Conservation (phyloP, 2,797 vertebrate genomes). For the Phoebastria nigripes region DNA sequence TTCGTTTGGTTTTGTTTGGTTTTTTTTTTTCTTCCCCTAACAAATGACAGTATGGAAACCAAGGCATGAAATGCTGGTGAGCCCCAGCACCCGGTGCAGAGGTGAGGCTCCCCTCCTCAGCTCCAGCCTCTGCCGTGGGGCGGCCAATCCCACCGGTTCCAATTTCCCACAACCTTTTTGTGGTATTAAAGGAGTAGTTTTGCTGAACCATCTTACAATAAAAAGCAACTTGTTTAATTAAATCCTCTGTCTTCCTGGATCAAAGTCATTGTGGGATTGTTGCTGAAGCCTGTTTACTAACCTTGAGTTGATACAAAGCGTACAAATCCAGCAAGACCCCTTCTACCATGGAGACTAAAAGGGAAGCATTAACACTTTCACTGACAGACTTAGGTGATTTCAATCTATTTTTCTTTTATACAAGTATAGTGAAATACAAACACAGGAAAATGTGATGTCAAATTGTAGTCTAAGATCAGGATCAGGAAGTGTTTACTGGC, state of each 20-base stretch:
- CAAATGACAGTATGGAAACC: neutral
- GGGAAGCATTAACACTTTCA: neutral
- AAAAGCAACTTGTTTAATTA: neutral
- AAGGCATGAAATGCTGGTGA: neutral
- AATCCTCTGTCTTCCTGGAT: neutral
- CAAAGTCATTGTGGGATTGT: neutral
- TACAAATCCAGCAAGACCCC: neutral
- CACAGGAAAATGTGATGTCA: neutral
- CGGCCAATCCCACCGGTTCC: neutral
- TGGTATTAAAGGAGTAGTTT: neutral
- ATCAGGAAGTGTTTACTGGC: neutral
- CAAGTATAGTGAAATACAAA: neutral
- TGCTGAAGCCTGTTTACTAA: neutral
- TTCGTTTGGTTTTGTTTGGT: neutral
- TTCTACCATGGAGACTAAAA: neutral
- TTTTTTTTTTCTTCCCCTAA: neutral
- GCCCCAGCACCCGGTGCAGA: fast-evolving
- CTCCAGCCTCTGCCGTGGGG: neutral
- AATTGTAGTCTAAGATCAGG: neutral
- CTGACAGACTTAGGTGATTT: neutral
- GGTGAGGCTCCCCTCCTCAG: neutral
- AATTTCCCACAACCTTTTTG: neutral
- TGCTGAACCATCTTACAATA: neutral
- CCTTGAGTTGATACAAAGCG: neutral
- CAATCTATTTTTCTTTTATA: neutral